A percentile compares a stretch with the other conserved stretches of the same genome.
Conservation (phyloP, 2,888 invertebrate species). For the Theodoxus fluviatilis region DNA sequence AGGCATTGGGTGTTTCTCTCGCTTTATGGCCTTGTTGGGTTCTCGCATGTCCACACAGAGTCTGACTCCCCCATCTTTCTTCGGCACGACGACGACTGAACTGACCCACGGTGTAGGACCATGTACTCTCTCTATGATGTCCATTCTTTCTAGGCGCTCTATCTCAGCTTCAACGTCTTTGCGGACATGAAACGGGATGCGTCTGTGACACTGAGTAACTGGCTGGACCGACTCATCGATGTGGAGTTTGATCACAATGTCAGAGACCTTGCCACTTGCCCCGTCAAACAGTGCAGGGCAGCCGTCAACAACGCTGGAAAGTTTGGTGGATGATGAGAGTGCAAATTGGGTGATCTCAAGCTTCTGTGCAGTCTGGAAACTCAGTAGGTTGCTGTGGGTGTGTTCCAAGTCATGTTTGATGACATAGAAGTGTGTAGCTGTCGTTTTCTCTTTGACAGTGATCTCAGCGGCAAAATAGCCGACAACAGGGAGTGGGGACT, state of each 20-base stretch:
- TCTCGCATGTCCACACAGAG: too few species aligned
- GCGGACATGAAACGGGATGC: slow-evolving; percentile 31
- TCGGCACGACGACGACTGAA: slow-evolving; percentile 34
- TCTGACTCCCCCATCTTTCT: too few species aligned
- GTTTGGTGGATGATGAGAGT: too few species aligned
- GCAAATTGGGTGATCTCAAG: not conserved
- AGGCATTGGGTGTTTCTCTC: too few species aligned
- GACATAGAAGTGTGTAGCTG: too few species aligned
- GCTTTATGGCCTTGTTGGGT: too few species aligned
- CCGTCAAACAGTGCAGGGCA: not conserved
- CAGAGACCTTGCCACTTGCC: not conserved
- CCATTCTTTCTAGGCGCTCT: slow-evolving; percentile 31
- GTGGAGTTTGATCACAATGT: slow-evolving; percentile 30
- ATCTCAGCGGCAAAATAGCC: too few species aligned
- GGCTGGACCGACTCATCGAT: slow-evolving; percentile 35
- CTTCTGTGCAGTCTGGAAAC: not conserved
- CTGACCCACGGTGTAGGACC: slow-evolving; percentile 40
- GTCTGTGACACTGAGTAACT: slow-evolving; percentile 27
- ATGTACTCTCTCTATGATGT: slow-evolving; percentile 38
- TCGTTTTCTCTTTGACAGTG: too few species aligned
- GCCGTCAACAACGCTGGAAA: too few species aligned
- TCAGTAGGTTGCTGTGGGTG: too few species aligned
- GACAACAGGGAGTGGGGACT: too few species aligned
- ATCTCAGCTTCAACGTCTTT: slow-evolving; percentile 34
- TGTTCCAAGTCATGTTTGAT: too few species aligned